Conservation (phyloP, 2,113 vertebrate species). For the Dasypus novemcinctus region DNA sequence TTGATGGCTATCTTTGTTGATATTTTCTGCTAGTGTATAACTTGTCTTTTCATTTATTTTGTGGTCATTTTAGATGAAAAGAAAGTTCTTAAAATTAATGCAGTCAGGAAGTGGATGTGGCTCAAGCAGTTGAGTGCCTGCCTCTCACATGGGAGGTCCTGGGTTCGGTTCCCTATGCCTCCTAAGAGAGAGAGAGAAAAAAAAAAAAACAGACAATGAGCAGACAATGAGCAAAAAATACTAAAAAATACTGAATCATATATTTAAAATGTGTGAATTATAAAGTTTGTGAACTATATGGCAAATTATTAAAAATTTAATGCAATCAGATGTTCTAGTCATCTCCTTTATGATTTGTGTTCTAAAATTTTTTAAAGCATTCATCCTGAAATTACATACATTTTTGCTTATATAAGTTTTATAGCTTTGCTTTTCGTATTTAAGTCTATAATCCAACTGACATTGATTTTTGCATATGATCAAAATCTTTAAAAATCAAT, state of each 20-base stretch:
- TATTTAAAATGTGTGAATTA: too few species aligned
- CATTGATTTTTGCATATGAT: conserved; percentile 45
- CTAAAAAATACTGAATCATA: too few species aligned
- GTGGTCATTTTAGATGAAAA: conserved; percentile 20
- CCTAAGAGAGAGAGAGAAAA: too few species aligned
- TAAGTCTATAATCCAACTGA: conserved; percentile 28
- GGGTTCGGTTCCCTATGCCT: too few species aligned
- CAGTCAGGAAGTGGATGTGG: neutral
- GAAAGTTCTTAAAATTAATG: neutral
- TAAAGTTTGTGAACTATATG: too few species aligned
- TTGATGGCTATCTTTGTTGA: neutral
- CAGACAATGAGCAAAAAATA: too few species aligned
- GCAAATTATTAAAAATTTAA: neutral
- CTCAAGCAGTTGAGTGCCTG: too few species aligned
- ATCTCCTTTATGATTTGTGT: neutral
- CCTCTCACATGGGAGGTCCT: too few species aligned
- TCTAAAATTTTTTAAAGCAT: conserved; percentile 12
- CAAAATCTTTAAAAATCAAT: neutral
- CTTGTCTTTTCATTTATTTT: conserved; percentile 11
- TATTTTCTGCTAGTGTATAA: neutral
- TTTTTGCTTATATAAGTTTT: conserved; percentile 21
- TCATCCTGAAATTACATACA: neutral
- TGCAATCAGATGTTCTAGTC: neutral
- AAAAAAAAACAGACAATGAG: too few species aligned
- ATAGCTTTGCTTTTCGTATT: conserved; percentile 31